Percentiles rank a stretch among this genome's conserved stretches.
Evolutionary conservation across 1,140 invertebrate species (phyloP).

Genomic region (Cepaea nemoralis): DNA sequence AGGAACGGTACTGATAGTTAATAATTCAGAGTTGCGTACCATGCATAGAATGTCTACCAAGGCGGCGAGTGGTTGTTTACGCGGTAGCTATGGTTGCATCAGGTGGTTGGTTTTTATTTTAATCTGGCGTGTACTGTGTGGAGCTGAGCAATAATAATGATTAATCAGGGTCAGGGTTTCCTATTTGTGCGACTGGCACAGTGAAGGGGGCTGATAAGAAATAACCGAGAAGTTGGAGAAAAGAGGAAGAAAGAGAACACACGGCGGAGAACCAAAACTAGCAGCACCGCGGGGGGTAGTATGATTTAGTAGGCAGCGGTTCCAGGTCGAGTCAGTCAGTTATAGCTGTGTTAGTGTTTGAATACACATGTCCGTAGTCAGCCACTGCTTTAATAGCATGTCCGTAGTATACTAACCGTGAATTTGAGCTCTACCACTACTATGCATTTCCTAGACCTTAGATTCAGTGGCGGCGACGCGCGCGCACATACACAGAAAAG

Average conservation of each 20-base stretch:
- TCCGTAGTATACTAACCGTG: too few species aligned
- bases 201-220: neutral
- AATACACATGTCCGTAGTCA: too few species aligned
- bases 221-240: neutral
- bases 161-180: neutral
- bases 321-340: too few species aligned
- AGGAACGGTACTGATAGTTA: neutral
- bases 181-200: neutral
- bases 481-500: too few species aligned
- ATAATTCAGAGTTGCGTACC: neutral
- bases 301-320: too few species aligned
- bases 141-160: conserved; percentile 5
- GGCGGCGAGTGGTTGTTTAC: neutral
- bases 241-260: neutral
- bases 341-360: too few species aligned
- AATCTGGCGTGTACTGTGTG: neutral
- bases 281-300: too few species aligned
- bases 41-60: neutral
- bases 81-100: conserved; percentile 2
- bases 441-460: too few species aligned
- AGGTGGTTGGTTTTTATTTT: neutral
- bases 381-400: too few species aligned
- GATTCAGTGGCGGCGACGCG: too few species aligned
- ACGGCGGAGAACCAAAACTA: too few species aligned
- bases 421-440: too few species aligned